Evolutionary conservation across 2,888 invertebrate genomes (phyloP).

Genomic region (Cantharis lateralis): DNA sequence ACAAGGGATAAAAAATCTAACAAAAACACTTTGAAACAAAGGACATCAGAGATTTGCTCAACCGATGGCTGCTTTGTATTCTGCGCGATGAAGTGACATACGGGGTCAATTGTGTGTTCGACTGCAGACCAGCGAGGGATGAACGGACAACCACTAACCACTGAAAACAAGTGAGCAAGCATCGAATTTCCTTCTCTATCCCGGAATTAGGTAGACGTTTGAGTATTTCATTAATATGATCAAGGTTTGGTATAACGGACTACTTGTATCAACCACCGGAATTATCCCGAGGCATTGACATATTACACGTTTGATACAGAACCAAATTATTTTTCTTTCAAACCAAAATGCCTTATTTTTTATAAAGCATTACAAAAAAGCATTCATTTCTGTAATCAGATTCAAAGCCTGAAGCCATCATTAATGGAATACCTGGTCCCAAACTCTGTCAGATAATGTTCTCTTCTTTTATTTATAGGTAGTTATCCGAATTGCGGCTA

Average conservation of each 20-base stretch:
- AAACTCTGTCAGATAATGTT: slow-evolving; percentile 38
- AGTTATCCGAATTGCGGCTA: slow-evolving; percentile 34
- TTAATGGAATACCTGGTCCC: slow-evolving; percentile 44
- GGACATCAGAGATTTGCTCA: slow-evolving; percentile 44
- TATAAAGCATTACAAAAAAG: neutral
- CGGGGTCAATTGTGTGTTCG: slow-evolving; percentile 49
- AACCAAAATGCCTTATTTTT: neutral
- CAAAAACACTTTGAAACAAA: slow-evolving; percentile 46
- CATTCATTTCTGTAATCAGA: slow-evolving; percentile 12
- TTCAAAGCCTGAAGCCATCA: slow-evolving; percentile 36
- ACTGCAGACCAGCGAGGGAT: slow-evolving; percentile 46
- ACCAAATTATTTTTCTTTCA: neutral
- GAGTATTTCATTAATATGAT: slow-evolving; percentile 36
- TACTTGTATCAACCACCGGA: slow-evolving; percentile 12
- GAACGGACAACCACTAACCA: slow-evolving; percentile 34
- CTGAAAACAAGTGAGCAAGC: slow-evolving; percentile 35
- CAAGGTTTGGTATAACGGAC: slow-evolving; percentile 9
- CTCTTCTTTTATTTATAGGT: slow-evolving; percentile 38
- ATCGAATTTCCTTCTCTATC: slow-evolving; percentile 33
- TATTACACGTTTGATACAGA: neutral
- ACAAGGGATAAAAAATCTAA: slow-evolving; percentile 39
- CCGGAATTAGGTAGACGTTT: slow-evolving; percentile 32
- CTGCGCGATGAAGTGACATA: slow-evolving; percentile 48
- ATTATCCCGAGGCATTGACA: slow-evolving; percentile 3
- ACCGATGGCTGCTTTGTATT: slow-evolving; percentile 47